Evolutionary conservation across 1,140 invertebrate species (phyloP).

Genomic region (Micrasema longulum): DNA sequence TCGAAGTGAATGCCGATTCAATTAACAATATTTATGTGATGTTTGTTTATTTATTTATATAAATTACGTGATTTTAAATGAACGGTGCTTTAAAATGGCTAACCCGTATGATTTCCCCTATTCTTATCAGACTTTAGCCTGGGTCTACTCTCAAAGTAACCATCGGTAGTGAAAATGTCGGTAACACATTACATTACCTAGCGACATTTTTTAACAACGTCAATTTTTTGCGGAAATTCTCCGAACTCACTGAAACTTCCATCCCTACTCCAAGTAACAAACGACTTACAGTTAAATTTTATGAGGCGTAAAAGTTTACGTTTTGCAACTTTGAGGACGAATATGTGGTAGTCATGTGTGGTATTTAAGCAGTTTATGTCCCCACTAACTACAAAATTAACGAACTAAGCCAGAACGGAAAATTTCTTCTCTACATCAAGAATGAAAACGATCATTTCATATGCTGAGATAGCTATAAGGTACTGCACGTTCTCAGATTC

Average conservation of each 20-base stretch:
- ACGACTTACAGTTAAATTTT: constrained; percentile 52
- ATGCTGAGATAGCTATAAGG: background rate
- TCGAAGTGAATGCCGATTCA: too few relatives aligned
- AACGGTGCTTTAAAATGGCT: too few relatives aligned
- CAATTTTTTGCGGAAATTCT: constrained; percentile 21
- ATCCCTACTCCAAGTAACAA: constrained; percentile 31
- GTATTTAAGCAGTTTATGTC: constrained; percentile 39
- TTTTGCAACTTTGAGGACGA: constrained; percentile 51
- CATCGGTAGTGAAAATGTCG: too few relatives aligned
- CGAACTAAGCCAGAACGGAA: constrained; percentile 22
- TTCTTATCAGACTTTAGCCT: too few relatives aligned
- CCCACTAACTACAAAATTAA: constrained; percentile 25
- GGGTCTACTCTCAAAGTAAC: too few relatives aligned
- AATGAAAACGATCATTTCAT: background rate
- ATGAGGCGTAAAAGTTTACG: constrained; percentile 54
- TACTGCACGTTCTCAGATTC: too few relatives aligned
- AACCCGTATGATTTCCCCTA: too few relatives aligned
- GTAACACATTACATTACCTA: too few relatives aligned
- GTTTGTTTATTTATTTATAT: too few relatives aligned
- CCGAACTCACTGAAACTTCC: constrained; percentile 22
- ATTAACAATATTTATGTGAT: too few relatives aligned
- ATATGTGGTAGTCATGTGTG: constrained; percentile 24
- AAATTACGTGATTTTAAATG: too few relatives aligned
- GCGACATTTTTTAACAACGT: background rate
- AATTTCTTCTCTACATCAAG: background rate